Conservation (phyloP, 1,140 invertebrate species). For the Diabrotica virgifera region DNA sequence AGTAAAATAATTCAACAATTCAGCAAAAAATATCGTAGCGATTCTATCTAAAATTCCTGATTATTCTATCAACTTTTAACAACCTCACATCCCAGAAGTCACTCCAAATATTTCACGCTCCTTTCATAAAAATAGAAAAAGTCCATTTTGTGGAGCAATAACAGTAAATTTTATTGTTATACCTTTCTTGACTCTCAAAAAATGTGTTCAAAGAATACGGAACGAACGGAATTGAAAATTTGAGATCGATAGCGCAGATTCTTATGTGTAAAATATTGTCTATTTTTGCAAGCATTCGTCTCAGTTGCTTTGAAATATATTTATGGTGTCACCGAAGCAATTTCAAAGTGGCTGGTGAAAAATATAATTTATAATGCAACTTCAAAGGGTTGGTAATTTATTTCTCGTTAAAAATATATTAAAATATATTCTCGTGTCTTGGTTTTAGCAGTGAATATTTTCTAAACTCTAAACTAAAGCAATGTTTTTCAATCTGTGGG, state of each 20-base stretch:
- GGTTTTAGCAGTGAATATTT: no score
- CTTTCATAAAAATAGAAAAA: constrained; percentile 6
- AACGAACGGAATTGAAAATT: constrained; percentile 15
- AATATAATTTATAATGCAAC: no score
- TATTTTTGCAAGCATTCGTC: constrained; percentile 21
- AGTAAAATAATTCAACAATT: background rate
- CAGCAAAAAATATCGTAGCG: background rate
- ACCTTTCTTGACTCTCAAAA: constrained; percentile 11
- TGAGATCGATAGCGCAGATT: constrained; percentile 4
- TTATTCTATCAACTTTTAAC: constrained; percentile 13
- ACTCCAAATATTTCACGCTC: constrained; percentile 9
- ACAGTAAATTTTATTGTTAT: constrained; percentile 21
- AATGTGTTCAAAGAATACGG: constrained; percentile 7
- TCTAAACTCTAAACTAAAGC: no score
- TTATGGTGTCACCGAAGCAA: no score
- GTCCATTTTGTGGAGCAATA: constrained; percentile 4
- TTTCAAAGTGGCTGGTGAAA: no score
- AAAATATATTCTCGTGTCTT: no score
- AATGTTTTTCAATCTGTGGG: no score
- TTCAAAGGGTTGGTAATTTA: no score
- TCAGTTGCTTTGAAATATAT: constrained; percentile 9
- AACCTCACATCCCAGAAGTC: constrained; percentile 3
- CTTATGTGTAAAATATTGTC: constrained; percentile 17
- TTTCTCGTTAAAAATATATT: no score
- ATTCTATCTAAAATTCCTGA: background rate